Base-by-base conservation (phyloP, 2,113 vertebrate species). In the Narcine bancroftii region DNA sequence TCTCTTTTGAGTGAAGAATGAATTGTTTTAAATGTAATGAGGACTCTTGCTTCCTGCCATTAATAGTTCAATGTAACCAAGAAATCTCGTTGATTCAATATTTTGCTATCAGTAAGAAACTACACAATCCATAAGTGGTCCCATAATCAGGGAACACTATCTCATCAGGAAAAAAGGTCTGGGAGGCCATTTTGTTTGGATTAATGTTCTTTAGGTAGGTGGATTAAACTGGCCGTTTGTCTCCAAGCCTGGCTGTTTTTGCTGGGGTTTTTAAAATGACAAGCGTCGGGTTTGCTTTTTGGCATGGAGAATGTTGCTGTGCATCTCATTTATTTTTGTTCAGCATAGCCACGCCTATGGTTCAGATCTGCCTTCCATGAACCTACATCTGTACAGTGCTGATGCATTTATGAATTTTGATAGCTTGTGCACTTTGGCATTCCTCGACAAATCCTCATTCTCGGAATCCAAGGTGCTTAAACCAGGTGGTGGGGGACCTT, bases 321-420 rank as follows among this genome's bases (percentile, higher is more conserved):
- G 95, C 94, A 95, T 93, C 66, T 95, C 95, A 95, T 95, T 72
- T 93, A 94, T 92, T 77, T 94, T 95, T 94, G 95, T 94, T 93
- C 95, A 96, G 95, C 96, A 96, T 95, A 94, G 96, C 96, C 96
- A 97, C 97, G 96, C 96, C 97, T 98, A 97, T 97, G 97, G 97
- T 98, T 97, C 95, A 94, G 96, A 95, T 96, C 96, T 96, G 97
- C 96, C 66, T 97, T 95, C 95, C 97, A 97, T 98, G 97, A 98
- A 97, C 95, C 93, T 95, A 94, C 94, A 96, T 97, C 97, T 97
- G 97, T 96, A 97, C 97, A 97, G 97, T 96, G 97, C 97, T 98
- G 96, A 95, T 98, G 97, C 97, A 96, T 97, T 96, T 97, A 97
- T 98, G 98, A 98, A 99, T 97, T 97, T 97, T 95, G 94, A 97